These are phyloP conservation scores for Euwallacea fornicatus DNA, from an alignment of 1,140 invertebrate species.

Conservation along the genomic window DNA sequence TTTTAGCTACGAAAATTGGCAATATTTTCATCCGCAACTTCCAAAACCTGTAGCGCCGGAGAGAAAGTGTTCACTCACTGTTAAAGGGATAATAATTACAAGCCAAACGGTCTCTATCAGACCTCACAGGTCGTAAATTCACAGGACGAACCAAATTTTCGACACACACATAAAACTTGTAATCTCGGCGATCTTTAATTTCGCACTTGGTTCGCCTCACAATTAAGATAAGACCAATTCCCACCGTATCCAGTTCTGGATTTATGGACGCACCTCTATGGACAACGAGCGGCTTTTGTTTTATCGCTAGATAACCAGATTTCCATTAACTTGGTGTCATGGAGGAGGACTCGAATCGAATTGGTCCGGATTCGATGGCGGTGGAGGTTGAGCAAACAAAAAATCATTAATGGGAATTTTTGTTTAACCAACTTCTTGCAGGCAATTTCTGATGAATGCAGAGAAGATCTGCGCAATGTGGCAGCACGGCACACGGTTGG, in stretches of 20 bases:
- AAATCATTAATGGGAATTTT: too few species aligned
- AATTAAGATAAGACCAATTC: constrained; percentile 24
- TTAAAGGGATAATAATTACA: background rate
- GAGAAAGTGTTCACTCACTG: background rate
- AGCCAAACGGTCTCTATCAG: background rate
- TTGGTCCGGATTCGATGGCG: too few species aligned
- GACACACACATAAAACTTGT: constrained; percentile 9
- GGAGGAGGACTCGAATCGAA: too few species aligned
- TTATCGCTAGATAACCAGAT: constrained; percentile 15
- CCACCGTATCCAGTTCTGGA: constrained; percentile 13
- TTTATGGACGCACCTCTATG: constrained; percentile 17
- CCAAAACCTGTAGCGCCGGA: background rate
- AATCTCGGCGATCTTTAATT: constrained; percentile 20
- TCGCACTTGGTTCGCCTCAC: constrained; percentile 16
- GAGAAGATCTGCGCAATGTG: too few species aligned
- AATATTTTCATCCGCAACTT: background rate
- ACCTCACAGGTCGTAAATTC: constrained; percentile 7
- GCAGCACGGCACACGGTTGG: too few species aligned
- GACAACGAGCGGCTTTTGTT: constrained; percentile 18
- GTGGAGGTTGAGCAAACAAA: too few species aligned
- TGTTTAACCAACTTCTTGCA: too few species aligned
- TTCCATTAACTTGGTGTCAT: constrained; percentile 10
- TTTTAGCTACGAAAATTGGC: background rate
- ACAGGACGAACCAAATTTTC: constrained; percentile 3
- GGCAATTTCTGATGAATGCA: too few species aligned